Conservation (phyloP, 2,797 vertebrate species). For the Gadopsis bispinosus region DNA sequence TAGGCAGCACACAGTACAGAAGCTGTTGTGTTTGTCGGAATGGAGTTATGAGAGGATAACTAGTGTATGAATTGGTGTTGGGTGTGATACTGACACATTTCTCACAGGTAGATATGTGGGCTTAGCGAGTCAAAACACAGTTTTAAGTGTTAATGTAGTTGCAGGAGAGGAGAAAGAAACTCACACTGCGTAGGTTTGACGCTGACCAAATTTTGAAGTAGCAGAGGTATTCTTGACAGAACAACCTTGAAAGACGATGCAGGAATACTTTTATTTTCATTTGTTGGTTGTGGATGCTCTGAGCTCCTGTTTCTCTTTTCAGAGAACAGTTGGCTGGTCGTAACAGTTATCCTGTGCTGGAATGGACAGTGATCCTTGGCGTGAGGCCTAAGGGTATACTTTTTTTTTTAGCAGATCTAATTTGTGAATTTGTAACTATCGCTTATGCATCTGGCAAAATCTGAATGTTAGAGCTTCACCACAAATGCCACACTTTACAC, state of each 20-base stretch:
- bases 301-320: conserved; percentile 38
- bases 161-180: conserved; percentile 20
- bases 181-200: conserved; percentile 42
- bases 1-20: background rate
- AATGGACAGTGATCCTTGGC: conserved; percentile 2
- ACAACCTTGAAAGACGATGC: conserved; percentile 26
- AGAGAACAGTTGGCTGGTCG: conserved; percentile 30
- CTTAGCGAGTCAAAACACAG: conserved; percentile 38
- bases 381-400: background rate
- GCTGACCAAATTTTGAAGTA: conserved; percentile 15
- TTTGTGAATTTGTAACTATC: background rate
- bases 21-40: background rate
- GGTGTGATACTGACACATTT: conserved; percentile 20
- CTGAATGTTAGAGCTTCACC: background rate
- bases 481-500: background rate
- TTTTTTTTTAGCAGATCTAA: background rate
- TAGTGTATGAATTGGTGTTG: background rate
- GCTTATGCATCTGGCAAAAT: background rate
- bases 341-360: conserved; percentile 19
- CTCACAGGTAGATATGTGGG: conserved; percentile 49
- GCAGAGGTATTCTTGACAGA: conserved; percentile 39
- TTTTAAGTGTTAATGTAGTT: conserved; percentile 47
- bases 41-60: conserved; percentile 10
- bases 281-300: conserved; percentile 30
- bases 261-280: conserved; percentile 37